Conservation (phyloP, 2,113 vertebrate species). For the Poeciliopsis occidentalis region DNA sequence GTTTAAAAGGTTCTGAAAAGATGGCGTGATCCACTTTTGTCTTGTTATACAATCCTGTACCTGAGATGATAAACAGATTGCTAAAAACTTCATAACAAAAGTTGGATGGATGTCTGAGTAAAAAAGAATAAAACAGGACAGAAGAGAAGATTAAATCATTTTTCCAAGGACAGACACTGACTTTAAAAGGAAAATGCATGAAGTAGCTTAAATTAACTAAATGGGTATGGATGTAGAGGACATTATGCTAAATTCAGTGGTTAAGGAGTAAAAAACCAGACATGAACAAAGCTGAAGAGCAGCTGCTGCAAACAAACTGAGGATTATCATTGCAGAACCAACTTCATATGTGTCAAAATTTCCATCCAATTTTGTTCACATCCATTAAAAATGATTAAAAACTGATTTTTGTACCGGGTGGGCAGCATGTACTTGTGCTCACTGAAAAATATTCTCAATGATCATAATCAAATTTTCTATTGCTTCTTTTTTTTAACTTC, state of each 20-base stretch:
- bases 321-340: background rate
- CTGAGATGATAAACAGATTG: conserved; percentile 81
- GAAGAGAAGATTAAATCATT: conserved; percentile 68
- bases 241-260: background rate
- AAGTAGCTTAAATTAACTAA: conserved; percentile 23
- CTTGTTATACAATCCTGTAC: conserved; percentile 70
- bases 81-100: conserved; percentile 76
- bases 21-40: conserved; percentile 56
- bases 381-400: background rate
- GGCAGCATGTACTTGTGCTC: no score
- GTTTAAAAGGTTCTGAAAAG: conserved; percentile 31
- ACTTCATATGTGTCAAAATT: background rate
- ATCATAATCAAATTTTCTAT: background rate
- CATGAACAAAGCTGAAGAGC: background rate
- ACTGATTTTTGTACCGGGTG: background rate
- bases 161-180: conserved; percentile 41
- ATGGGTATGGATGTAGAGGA: background rate
- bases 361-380: conserved; percentile 1
- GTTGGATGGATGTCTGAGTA: conserved; percentile 80
- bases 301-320: background rate
- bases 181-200: conserved; percentile 26
- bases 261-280: background rate
- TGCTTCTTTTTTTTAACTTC: no score
- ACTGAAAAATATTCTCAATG: background rate
- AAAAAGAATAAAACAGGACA: conserved; percentile 59